Conservation (phyloP, 2,888 invertebrate genomes). For the Cheiracanthium punctorium region DNA sequence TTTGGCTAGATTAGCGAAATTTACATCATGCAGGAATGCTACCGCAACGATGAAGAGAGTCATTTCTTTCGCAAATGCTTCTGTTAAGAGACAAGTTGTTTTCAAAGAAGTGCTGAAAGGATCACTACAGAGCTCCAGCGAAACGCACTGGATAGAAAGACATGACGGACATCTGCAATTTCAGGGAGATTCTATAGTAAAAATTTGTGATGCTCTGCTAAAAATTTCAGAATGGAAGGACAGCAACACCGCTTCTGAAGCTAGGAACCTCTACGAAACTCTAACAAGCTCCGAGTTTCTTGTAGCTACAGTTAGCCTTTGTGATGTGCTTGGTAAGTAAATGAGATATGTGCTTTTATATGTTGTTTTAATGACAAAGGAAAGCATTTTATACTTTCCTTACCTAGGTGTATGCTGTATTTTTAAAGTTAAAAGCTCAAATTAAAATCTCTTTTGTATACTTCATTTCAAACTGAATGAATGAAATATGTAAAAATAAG, state of each 20-base stretch:
- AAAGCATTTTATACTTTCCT: not conserved
- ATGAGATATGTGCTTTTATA: not conserved
- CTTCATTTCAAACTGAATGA: too few relatives aligned
- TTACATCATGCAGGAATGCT: not conserved
- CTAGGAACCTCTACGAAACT: not conserved
- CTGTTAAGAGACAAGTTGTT: not conserved
- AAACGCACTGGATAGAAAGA: not conserved
- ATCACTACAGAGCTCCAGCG: not conserved
- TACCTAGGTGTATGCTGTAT: too few relatives aligned
- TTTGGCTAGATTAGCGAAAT: not conserved
- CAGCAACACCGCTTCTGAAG: not conserved
- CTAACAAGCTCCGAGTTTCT: not conserved
- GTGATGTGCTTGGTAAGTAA: not conserved
- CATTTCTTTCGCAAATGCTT: not conserved
- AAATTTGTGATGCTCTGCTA: not conserved
- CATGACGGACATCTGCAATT: slow-evolving; percentile 1
- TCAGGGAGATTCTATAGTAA: not conserved
- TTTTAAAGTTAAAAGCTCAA: too few relatives aligned
- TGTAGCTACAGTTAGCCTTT: not conserved
- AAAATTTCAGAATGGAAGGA: not conserved
- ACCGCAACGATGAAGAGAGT: slow-evolving; percentile 1
- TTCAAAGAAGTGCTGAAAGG: not conserved
- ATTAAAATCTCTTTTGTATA: too few relatives aligned
- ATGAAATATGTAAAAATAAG: not conserved
- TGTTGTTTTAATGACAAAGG: not conserved